These are phyloP conservation scores for Diabrotica undecimpunctata DNA, from an alignment of 1,140 invertebrate genomes.

Conservation along the genomic window DNA sequence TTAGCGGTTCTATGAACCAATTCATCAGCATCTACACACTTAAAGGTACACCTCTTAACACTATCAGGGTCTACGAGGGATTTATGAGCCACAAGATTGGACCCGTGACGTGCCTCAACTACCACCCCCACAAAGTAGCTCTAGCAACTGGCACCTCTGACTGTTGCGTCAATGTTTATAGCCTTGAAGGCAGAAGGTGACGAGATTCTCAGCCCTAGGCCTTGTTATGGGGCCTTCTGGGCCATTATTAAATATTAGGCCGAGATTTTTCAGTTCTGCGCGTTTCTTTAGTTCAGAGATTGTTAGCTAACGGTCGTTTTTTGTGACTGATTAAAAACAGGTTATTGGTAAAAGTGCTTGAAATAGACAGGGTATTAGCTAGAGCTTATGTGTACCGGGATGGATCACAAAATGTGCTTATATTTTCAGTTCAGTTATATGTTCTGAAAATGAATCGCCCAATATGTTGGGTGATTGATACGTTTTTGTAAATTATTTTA, in stretches of 20 bases:
- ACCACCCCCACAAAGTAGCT: slow-evolving; percentile 77
- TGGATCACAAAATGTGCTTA: too few species aligned
- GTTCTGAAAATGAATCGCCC: too few species aligned
- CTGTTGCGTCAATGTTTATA: slow-evolving; percentile 73
- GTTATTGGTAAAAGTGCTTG: too few species aligned
- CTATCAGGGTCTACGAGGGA: slow-evolving; percentile 83
- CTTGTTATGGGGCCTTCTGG: slow-evolving; percentile 30
- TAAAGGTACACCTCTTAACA: slow-evolving; percentile 64
- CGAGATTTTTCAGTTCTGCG: not conserved
- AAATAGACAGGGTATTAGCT: too few species aligned
- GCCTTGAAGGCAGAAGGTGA: slow-evolving; percentile 63
- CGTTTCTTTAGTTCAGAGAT: too few species aligned
- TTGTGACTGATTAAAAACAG: too few species aligned
- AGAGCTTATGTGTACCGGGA: too few species aligned
- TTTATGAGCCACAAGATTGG: slow-evolving; percentile 86
- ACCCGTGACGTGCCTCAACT: slow-evolving; percentile 78
- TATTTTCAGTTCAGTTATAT: too few species aligned
- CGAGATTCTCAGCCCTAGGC: slow-evolving; percentile 46
- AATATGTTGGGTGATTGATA: too few species aligned
- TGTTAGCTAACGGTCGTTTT: too few species aligned
- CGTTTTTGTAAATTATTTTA: too few species aligned
- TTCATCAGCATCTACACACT: slow-evolving; percentile 76
- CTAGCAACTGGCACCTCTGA: slow-evolving; percentile 77
- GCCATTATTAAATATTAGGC: slow-evolving; percentile 10
- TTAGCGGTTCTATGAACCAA: slow-evolving; percentile 78